Base-by-base conservation (phyloP, 2,113 vertebrate species). In the Microcebus griseorufus region DNA sequence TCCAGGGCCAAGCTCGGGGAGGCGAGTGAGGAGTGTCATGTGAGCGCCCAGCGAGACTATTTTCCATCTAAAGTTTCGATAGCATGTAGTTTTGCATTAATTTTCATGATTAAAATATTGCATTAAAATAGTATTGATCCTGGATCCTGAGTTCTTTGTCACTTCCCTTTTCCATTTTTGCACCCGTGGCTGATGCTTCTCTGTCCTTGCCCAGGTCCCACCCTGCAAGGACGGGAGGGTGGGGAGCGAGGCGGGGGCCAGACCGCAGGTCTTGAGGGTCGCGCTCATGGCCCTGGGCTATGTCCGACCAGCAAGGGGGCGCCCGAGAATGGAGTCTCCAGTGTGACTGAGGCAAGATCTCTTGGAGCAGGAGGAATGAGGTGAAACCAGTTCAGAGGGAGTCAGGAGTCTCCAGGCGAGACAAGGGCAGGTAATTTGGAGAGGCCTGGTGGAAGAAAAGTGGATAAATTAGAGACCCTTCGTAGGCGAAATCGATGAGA, bases 281-380 rank as follows among this genome's bases (percentile, higher is more conserved):
- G 11, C 13, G 34, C 22, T 72, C 51, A 13, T 14, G 51, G n/a
- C 4, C 4, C 6, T 42, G 25, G n/a, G n/a, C 25, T 29, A 39
- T 32, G 20, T 8, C 51, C 27, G 34, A 20, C 23, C 25, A 32
- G 67, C 85, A 5, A 0, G 42, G 51, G 25, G 45, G 51, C 58
- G 37, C 14, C 51, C 9, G 9, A 27, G 53, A 75, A 58, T 25
- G 34, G 11, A 17, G 22, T 4, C 8, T 9, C 51, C 85, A 12
- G 7, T 0, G 10, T 39, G 4, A 42, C 1, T 58, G 10, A 8
- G 17, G 42, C 17, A 5, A 72, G n/a, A 18, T 4, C 16, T 6
- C 14, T 58, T 39, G n/a, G 51, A 69, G 4, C 64, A 53, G 48
- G 70, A 39, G 27, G 48, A 53, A 39, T 27, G 16, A 1, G 9